Base-by-base conservation (phyloP, 2,113 vertebrate species). In the Passer domesticus region DNA sequence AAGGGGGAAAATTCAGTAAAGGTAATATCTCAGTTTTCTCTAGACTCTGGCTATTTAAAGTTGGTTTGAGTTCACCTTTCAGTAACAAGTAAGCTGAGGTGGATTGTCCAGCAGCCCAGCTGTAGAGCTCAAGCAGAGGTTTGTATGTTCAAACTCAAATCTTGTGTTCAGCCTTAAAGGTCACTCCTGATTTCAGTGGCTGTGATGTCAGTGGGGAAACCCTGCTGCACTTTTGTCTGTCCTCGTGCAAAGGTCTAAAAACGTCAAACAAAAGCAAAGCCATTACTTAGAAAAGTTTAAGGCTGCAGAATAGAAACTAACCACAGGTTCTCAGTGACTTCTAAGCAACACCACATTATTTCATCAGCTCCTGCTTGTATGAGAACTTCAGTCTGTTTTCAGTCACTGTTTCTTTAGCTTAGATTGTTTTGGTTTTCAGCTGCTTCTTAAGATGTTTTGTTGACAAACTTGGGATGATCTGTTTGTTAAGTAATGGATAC, bases 171-270 rank as follows among this genome's bases (percentile, higher is more conserved):
- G 5, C 72, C 60, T 90, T 86, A 96, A 96, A 95, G 92, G 94
- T 96, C 92, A 93, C 52, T 68, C 68, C 52, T 86, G 30, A 80
- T 44, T 83, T 90, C 67, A 55, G 79, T 63, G 82, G 64, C 44
- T 90, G 39, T 96, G 93, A 92, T 96, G 92, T 94, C 94, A 91
- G 1, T 88, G 90, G 96, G 96, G 95, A 97, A 95, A 91, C 89
- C 63, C 96, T 91, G 89, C 53, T 91, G 91, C 66, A 64, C 72
- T 91, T 96, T 3, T 66, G 37, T 63, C 50, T 94, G 80, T 52
- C 25, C 69, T 74, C 33, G 6, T 78, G 53, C 4, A 70, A 93
- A 94, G 83, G 83, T 94, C 84, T 90, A 3, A 56, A 91, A 89
- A 83, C 5, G 7, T 94, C 64, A 92, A 77, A 70, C 41, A 46